Evolutionary conservation across 2,113 vertebrate genomes (phyloP), one percentile per base, ranked within the genome.

Genomic region (Ageneiosus marmoratus): DNA sequence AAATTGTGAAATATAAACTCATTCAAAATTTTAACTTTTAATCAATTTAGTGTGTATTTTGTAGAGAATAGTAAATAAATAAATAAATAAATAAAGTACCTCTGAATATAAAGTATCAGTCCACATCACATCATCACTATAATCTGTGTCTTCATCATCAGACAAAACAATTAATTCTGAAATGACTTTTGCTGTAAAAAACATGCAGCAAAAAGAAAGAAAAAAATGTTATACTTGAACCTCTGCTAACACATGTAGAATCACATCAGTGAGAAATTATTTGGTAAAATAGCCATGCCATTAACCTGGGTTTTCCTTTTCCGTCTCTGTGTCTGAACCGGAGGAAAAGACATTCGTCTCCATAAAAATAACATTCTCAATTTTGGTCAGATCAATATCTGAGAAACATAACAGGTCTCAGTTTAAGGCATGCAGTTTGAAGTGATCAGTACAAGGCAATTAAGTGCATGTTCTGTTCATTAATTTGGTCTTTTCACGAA

Each of bases 371-470:
- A 15, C 65, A 69, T 76, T 76, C 15, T 86, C 84, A 22, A 62
- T 46, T 44, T 84, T 83, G 0, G 87, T 89, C 32, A 92, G 3
- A 0, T 92, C 91, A 8, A 92, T 74, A 77, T 92, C 92, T 94
- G 85, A 84, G 58, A 74, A 77, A 58, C 10, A 73, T 2, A 81
- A 74, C 34, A 16, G 34, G 15, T 53, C 22, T 44, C 20, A 69
- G 65, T 60, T 58, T 60, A 70, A 60, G 50, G 55, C 24, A 58
- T 56, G 51, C 13, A 3, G 10, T 70, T 69, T 63, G 24, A 78
- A 20, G 11, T 70, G 22, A 41, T 41, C 37, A 24, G 13, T 58
- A 22, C 1, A 72, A 69, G 16, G 20, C 10, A 34, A 29, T 29
- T 79, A 32, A 63, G 62, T 2, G 75, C 37, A 24, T 51, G 5